Conservation (phyloP, 1,140 invertebrate genomes). For the Micrasema longulum region DNA sequence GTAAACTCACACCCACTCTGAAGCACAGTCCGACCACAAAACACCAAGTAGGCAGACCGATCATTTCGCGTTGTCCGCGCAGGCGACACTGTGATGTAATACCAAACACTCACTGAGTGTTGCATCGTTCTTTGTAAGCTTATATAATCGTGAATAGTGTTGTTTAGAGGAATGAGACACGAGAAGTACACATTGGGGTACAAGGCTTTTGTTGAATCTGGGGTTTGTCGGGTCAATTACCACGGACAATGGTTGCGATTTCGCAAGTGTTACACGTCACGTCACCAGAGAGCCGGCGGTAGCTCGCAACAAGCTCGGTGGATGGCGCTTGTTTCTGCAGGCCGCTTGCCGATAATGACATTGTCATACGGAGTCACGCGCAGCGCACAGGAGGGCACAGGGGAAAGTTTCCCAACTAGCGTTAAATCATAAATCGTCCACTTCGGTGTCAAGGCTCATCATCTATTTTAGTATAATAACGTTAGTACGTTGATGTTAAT, state of each 20-base stretch:
- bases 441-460: conserved; percentile 23
- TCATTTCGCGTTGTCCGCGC: conserved; percentile 21
- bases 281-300: conserved; percentile 2
- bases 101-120: conserved; percentile 32
- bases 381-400: conserved; percentile 22
- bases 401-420: conserved; percentile 17
- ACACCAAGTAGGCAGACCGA: conserved; percentile 21
- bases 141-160: conserved; percentile 38
- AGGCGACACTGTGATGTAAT: conserved; percentile 21
- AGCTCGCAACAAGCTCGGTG: no score
- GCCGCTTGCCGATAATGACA: no score
- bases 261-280: conserved; percentile 37
- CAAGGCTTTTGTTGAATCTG: conserved; percentile 36
- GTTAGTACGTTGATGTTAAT: neutral
- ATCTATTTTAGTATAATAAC: no score
- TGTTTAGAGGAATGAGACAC: conserved; percentile 24
- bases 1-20: conserved; percentile 10
- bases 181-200: conserved; percentile 26
- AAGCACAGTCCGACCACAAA: conserved; percentile 21
- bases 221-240: conserved; percentile 40
- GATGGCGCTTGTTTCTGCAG: no score
- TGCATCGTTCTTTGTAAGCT: conserved; percentile 27
- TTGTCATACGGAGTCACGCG: conserved; percentile 32
- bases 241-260: conserved; percentile 41
- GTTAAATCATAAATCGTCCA: conserved; percentile 5